Evolutionary conservation across 2,888 invertebrate species (phyloP).

Genomic region (Xylota sylvarum): DNA sequence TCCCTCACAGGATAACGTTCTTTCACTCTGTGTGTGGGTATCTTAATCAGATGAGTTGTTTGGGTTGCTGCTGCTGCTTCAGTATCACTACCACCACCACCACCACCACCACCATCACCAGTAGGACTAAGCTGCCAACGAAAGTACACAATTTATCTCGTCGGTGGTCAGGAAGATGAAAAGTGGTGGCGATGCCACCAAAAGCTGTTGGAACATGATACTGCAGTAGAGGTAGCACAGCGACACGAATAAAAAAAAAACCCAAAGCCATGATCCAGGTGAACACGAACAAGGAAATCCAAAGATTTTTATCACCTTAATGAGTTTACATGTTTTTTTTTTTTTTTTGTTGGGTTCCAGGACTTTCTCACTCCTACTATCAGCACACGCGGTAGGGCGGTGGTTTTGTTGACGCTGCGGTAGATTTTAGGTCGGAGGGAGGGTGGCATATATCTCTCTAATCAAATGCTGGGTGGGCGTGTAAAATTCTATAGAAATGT

Average conservation of each 20-base stretch:
- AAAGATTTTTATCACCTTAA: slow-evolving; percentile 77
- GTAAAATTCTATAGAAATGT: neutral
- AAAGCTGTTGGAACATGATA: slow-evolving; percentile 63
- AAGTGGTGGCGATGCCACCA: slow-evolving; percentile 63
- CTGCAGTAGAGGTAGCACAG: slow-evolving; percentile 37
- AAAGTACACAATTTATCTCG: slow-evolving; percentile 66
- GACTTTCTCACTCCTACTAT: neutral
- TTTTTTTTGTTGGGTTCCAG: slow-evolving; percentile 1
- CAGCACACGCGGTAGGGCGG: slow-evolving; percentile 3
- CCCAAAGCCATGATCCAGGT: slow-evolving; percentile 47
- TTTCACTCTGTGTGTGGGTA: slow-evolving; percentile 53
- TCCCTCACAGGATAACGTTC: slow-evolving; percentile 57
- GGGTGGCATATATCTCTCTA: slow-evolving; percentile 20
- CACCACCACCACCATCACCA: slow-evolving; percentile 18
- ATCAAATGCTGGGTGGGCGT: slow-evolving; percentile 36
- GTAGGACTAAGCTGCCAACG: slow-evolving; percentile 53
- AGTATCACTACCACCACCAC: neutral
- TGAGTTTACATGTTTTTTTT: slow-evolving; percentile 73
- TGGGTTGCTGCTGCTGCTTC: slow-evolving; percentile 44
- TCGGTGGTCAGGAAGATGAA: slow-evolving; percentile 72
- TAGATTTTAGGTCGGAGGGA: slow-evolving; percentile 27
- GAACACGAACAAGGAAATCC: slow-evolving; percentile 68
- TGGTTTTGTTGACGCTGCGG: slow-evolving; percentile 60
- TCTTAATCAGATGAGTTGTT: slow-evolving; percentile 75
- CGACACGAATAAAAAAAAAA: slow-evolving; percentile 43